These are phyloP conservation scores for Netelia fuscicornis DNA, from an alignment of 2,888 invertebrate species.

Conservation along the genomic window DNA sequence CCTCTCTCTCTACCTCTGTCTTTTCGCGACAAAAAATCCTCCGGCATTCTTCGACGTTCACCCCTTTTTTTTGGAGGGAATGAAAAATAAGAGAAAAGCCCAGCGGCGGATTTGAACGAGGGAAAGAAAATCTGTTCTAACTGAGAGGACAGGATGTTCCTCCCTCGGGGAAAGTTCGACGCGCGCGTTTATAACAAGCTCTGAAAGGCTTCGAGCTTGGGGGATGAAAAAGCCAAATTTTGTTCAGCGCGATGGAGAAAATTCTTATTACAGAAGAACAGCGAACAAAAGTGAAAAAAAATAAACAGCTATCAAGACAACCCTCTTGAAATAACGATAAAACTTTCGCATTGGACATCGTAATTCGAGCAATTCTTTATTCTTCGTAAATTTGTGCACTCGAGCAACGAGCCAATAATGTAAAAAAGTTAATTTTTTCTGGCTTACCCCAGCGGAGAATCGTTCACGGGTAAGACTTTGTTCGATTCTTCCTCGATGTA, in stretches of 20 bases:
- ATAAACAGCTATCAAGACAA: background rate
- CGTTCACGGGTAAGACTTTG: slow-evolving; percentile 29
- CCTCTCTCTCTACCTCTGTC: background rate
- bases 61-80: slow-evolving; percentile 45
- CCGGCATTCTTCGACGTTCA: slow-evolving; percentile 44
- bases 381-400: background rate
- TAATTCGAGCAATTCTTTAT: background rate
- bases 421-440: background rate
- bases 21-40: slow-evolving; percentile 34
- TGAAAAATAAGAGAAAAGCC: slow-evolving; percentile 45
- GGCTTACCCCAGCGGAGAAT: slow-evolving; percentile 68
- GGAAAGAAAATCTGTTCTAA: slow-evolving; percentile 33
- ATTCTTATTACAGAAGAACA: background rate
- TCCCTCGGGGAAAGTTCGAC: slow-evolving; percentile 21
- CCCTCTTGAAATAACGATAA: slow-evolving; percentile 13
- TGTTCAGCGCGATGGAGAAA: background rate
- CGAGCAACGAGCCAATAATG: background rate
- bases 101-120: slow-evolving; percentile 18
- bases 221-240: slow-evolving; percentile 17
- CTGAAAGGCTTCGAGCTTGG: background rate
- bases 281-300: background rate
- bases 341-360: background rate
- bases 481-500: slow-evolving; percentile 6
- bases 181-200: background rate
- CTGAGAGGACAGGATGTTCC: background rate